These are phyloP conservation scores for Apocrypta bakeri DNA, from an alignment of 1,140 invertebrate genomes.

Conservation along the genomic window DNA sequence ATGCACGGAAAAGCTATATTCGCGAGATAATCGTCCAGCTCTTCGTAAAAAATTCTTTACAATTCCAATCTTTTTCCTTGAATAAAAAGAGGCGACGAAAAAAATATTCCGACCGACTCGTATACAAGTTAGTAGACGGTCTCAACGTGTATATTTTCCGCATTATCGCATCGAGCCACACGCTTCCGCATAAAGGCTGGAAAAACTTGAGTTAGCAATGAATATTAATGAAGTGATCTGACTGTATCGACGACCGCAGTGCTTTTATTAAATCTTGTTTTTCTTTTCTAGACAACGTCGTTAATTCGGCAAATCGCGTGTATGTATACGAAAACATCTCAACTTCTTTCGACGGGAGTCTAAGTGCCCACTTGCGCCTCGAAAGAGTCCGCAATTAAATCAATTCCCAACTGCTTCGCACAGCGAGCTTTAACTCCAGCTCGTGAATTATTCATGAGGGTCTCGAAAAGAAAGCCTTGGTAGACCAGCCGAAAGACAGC, in stretches of 20 bases:
- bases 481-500: not conserved
- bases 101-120: not conserved
- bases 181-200: slow-evolving; percentile 8
- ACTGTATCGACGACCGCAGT: not conserved
- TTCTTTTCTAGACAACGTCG: not conserved
- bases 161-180: slow-evolving; percentile 28
- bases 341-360: not conserved
- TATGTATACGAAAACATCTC: not conserved
- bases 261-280: slow-evolving; percentile 48
- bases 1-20: not conserved
- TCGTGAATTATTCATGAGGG: not conserved
- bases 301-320: not conserved
- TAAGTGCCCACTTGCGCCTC: not conserved
- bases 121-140: not conserved
- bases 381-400: not conserved
- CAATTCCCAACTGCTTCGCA: not conserved
- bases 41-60: not conserved
- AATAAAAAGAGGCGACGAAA: not conserved
- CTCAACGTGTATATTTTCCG: slow-evolving; percentile 15
- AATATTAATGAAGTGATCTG: slow-evolving; percentile 55
- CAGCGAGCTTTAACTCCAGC: not conserved
- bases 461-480: not conserved
- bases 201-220: slow-evolving; percentile 20
- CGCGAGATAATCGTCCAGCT: not conserved
- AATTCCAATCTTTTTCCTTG: not conserved